Base-by-base conservation (phyloP, 2,888 invertebrate genomes). In the Chrysolina haemoptera region DNA sequence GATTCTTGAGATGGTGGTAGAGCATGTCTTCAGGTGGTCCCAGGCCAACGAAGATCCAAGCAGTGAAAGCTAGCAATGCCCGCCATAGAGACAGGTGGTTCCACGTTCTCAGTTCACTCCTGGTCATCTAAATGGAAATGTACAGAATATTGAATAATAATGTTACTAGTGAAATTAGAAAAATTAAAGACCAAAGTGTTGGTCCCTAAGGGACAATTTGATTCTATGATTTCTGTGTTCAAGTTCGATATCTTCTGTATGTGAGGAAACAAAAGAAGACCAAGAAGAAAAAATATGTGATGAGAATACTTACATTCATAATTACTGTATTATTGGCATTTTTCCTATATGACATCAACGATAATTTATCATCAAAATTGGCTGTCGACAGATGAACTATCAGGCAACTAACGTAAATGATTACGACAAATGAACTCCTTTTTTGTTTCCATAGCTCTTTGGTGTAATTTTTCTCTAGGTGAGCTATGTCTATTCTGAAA, bases 31-130 rank as follows among this genome's bases (percentile, higher is more conserved):
- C 90, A 0, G 90, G 89, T 74, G 89, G 89, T 0, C 90, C 89
- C 79, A 91, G 88, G 9, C 91, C 89, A 79, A 91, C 89, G 81
- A 91, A 90, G 0, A 90, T 89, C 82, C 92, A 86, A 0, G 91
- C 91, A 1, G 90, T 84, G 76, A 91, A 90, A 0, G 92, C 90
- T 12, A 92, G 86, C 3, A 91, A 88, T 0, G 91, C 90, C 18
- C 92, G 88, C 90, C 91, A 91, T 80, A 91, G 89, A 3, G 92
- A 92, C 76, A 92, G 89, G 77, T 91, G 90, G 0, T 90, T 91
- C 92, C 92, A 92, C 0, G 90, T 90, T 80, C 89, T 89, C 80
- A 91, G 89, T 8, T 90, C 88, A 20, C 89, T 89, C 77, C 88
- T 88, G 14, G 90, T 89, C 2, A 90, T 88, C 91, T 91, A 88